phyloP scores from a whole-genome alignment of 2,888 invertebrate species.

The Mellilla xanthometata region DNA sequence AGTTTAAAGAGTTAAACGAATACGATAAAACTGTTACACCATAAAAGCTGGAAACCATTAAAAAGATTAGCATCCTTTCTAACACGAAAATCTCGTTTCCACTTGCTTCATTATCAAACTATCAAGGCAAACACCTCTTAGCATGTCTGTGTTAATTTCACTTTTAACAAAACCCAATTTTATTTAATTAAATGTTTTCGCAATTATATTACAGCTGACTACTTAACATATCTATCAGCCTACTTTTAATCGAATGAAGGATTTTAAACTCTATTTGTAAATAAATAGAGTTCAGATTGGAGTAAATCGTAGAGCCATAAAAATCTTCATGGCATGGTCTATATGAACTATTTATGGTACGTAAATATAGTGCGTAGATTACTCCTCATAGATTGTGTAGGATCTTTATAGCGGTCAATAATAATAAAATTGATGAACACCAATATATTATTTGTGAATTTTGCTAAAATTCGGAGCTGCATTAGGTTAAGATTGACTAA shows the following conservation, averaged over 20 bases:
- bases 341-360: neutral
- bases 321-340: slow-evolving; percentile 28
- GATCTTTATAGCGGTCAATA: too few species aligned
- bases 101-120: neutral
- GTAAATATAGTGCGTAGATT: too few species aligned
- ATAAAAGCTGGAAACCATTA: neutral
- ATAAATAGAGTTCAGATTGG: slow-evolving; percentile 10
- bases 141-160: slow-evolving; percentile 22
- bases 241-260: neutral
- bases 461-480: too few species aligned
- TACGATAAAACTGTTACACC: neutral
- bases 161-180: slow-evolving; percentile 16
- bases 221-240: slow-evolving; percentile 13
- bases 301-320: slow-evolving; percentile 16
- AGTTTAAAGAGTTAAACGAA: too few species aligned
- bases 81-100: slow-evolving; percentile 2
- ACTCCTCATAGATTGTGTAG: too few species aligned
- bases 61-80: neutral
- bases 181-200: slow-evolving; percentile 20
- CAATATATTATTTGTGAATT: too few species aligned
- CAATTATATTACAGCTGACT: slow-evolving; percentile 19
- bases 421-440: too few species aligned
- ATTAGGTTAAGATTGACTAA: too few species aligned
- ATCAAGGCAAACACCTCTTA: slow-evolving; percentile 14
- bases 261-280: slow-evolving; percentile 8